Evolutionary conservation across 2,888 invertebrate species (phyloP), one percentile per base, ranked within the genome.

Genomic region (Lasius fuliginosus): DNA sequence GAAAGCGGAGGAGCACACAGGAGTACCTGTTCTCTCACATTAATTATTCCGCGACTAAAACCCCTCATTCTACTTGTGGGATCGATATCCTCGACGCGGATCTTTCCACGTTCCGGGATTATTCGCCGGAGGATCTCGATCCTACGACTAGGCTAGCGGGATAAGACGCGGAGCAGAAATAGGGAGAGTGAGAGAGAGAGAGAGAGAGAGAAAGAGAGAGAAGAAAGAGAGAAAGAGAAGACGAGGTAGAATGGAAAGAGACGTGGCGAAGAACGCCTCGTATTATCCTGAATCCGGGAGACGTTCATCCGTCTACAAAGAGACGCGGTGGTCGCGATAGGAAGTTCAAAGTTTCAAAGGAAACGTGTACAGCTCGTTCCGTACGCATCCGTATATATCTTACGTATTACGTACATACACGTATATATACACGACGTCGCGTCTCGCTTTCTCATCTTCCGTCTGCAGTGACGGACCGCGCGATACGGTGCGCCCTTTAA

Each of bases 11-110:
- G 86, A 89, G 88, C 84, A 84, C 86, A 88, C 89, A 90, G 90
- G 86, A 89, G 87, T 90, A 90, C 88, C 90, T 90, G 91, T 89
- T 91, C 90, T 90, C 90, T 90, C 90, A 90, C 91, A 90, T 90
- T 90, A 90, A 90, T 90, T 90, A 90, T 90, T 90, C 91, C 89
- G 86, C 82, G 87, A 86, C 87, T 91, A 84, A 90, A 91, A 83
- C 86, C 88, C 90, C 87, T 88, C 90, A 88, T 89, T 81, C 89
- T 87, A 79, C 84, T 86, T 81, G 84, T 85, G 87, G 86, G 91
- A 90, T 90, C 90, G 90, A 90, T 89, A 90, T 86, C 87, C 77
- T 85, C 90, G 87, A 81, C 89, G 88, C 87, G 86, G 89, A 90
- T 90, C 90, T 89, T 90, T 90, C 85, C 84, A 85, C 86, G 69